Conservation (phyloP, 1,140 invertebrate genomes). For the Augochlora pura region DNA sequence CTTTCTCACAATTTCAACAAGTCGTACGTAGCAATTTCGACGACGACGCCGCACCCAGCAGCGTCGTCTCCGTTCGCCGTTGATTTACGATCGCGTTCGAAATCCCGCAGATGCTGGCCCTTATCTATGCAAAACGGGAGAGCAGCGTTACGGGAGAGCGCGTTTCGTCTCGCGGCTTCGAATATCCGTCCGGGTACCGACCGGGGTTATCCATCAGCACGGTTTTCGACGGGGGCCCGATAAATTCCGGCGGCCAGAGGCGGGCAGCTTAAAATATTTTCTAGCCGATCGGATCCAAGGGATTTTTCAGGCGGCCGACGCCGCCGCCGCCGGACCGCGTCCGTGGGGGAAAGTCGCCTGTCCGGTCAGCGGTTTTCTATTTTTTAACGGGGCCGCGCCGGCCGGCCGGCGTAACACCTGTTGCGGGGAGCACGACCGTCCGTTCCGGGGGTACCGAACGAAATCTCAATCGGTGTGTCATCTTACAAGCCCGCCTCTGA, state of each 20-base stretch:
- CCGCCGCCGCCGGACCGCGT: neutral
- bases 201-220: slow-evolving; percentile 3
- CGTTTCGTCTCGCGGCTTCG: neutral
- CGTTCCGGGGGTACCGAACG: neutral
- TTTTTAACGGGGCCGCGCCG: slow-evolving; percentile 54
- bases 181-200: neutral
- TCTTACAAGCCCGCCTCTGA: slow-evolving; percentile 12
- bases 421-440: slow-evolving; percentile 42
- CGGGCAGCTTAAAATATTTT: slow-evolving; percentile 42
- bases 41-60: neutral
- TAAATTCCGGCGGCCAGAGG: slow-evolving; percentile 12
- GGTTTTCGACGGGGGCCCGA: neutral
- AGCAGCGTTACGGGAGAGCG: neutral
- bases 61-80: too few relatives aligned
- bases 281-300: slow-evolving; percentile 19
- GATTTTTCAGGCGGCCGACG: slow-evolving; percentile 15
- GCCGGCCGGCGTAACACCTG: slow-evolving; percentile 49
- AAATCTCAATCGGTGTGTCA: slow-evolving; percentile 40
- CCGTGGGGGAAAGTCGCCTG: slow-evolving; percentile 13
- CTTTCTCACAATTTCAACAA: too few relatives aligned
- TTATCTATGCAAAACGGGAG: slow-evolving; percentile 19
- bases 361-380: slow-evolving; percentile 41
- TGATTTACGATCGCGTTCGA: slow-evolving; percentile 33
- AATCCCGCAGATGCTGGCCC: slow-evolving; percentile 26
- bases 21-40: too few relatives aligned